These are phyloP conservation scores for Cyanoramphus novaezelandiae DNA, from an alignment of 2,113 vertebrate genomes.

Conservation along the genomic window DNA sequence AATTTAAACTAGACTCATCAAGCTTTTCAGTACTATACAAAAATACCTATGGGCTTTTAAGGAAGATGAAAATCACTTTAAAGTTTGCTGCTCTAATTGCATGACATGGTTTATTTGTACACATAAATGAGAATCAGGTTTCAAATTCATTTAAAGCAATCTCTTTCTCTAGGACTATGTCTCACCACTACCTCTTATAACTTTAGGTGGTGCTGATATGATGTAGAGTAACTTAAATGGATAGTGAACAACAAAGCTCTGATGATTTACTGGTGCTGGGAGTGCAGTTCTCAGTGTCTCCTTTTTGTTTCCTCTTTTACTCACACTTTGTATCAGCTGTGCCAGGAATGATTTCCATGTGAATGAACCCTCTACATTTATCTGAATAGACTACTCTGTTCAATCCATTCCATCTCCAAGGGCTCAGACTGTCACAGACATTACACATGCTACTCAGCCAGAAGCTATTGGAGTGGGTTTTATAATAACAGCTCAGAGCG, in stretches of 20 bases:
- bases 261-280: not conserved
- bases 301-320: not conserved
- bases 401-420: slow-evolving; percentile 30
- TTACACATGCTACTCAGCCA: not conserved
- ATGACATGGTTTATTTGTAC: not conserved
- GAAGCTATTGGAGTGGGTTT: not conserved
- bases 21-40: not conserved
- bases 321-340: not conserved
- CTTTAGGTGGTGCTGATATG: not conserved
- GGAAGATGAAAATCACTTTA: not conserved
- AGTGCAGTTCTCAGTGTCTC: not conserved
- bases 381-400: slow-evolving; percentile 53
- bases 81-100: not conserved
- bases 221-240: not conserved
- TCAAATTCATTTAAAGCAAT: not conserved
- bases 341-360: slow-evolving; percentile 58
- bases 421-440: slow-evolving; percentile 33
- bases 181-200: not conserved
- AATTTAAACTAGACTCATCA: not conserved
- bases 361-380: slow-evolving; percentile 28
- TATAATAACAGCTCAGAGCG: slow-evolving; percentile 4
- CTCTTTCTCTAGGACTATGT: not conserved
- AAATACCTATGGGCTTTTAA: not conserved
- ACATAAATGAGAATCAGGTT: not conserved
- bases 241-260: not conserved